These are phyloP conservation scores for Tetragonula carbonaria DNA, from an alignment of 2,888 invertebrate genomes.

Conservation along the genomic window DNA sequence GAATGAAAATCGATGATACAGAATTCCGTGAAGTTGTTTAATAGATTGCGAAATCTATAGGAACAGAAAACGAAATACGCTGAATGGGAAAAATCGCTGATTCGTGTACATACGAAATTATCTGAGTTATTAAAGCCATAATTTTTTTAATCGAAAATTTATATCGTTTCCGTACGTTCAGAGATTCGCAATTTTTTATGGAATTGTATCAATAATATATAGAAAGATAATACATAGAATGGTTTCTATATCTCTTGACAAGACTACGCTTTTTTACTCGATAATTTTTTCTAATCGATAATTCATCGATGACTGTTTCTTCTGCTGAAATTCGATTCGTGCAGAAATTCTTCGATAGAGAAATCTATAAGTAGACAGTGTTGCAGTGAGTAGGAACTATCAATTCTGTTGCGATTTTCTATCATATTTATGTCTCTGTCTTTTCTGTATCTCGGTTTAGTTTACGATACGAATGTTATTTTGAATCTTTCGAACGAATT, in stretches of 20 bases:
- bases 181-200: neutral
- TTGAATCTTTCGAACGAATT: no score
- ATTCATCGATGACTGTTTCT: neutral
- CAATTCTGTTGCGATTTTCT: no score
- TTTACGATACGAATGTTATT: no score
- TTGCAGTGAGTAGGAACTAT: no score
- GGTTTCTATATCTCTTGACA: neutral
- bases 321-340: neutral
- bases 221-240: neutral
- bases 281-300: neutral
- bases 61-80: neutral
- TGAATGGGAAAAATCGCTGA: neutral
- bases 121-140: neutral
- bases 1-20: neutral
- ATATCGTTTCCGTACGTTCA: neutral
- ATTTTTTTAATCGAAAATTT: neutral
- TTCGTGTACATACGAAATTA: neutral
- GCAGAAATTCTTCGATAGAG: neutral
- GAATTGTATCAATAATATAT: neutral
- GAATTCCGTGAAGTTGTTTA: neutral
- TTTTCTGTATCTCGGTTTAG: no score
- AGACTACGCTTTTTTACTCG: neutral
- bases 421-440: no score
- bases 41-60: neutral
- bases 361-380: no score